Evolutionary conservation across 2,113 vertebrate genomes (phyloP).

Genomic region (Corythornis vintsioides): DNA sequence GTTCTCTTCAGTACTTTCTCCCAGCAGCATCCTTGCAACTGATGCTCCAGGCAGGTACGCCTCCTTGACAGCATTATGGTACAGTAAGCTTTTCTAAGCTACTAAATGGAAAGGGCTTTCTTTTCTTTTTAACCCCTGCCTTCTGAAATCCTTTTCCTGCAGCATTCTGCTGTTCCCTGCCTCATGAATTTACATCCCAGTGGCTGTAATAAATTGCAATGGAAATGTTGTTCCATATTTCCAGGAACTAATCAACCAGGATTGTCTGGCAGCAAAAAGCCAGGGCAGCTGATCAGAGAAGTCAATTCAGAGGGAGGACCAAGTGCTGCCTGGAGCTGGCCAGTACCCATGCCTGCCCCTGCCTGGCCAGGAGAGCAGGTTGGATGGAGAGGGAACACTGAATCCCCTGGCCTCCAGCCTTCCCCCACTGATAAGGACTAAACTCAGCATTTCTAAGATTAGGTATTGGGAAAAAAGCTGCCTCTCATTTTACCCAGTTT

Average conservation of each 20-base stretch:
- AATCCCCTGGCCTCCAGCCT: background rate
- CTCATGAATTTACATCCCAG: background rate
- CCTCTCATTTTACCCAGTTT: background rate
- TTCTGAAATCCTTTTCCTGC: background rate
- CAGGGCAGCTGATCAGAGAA: background rate
- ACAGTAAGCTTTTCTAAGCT: background rate
- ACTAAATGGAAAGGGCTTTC: background rate
- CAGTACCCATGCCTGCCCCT: background rate
- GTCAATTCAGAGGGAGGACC: background rate
- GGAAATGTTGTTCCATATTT: conserved; percentile 19
- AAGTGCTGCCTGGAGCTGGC: background rate
- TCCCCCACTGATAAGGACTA: rapidly evolving
- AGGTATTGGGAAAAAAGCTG: background rate
- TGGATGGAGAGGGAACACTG: rapidly evolving
- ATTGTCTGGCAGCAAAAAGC: background rate
- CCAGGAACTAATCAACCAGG: conserved; percentile 26
- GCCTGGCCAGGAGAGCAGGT: background rate
- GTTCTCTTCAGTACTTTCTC: background rate
- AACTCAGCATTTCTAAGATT: background rate
- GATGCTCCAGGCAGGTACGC: background rate
- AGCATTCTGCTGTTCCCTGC: background rate
- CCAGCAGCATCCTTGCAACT: background rate
- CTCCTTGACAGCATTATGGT: background rate
- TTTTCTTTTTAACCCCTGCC: background rate
- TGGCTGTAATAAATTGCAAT: conserved; percentile 24